phyloP scores from a whole-genome alignment of 2,113 vertebrate species.

The Datnioides undecimradiatus region DNA sequence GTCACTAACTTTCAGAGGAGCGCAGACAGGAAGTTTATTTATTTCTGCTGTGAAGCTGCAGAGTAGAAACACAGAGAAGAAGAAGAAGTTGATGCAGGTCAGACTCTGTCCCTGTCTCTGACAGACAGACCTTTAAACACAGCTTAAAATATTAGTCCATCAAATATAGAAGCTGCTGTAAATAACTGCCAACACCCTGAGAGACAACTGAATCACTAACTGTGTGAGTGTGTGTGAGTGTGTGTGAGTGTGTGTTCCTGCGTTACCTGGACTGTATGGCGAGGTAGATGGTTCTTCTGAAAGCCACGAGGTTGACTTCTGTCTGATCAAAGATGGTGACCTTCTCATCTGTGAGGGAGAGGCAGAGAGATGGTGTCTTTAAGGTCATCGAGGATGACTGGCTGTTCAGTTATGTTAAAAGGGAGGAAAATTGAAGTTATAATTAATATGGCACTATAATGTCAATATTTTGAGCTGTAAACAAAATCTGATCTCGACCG shows the following conservation, averaged over 20 bases:
- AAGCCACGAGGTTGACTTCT: conserved; percentile 97
- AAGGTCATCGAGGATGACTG: background rate
- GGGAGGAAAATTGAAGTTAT: background rate
- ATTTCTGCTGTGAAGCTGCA: no score
- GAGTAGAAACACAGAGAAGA: no score
- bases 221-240: conserved; percentile 55
- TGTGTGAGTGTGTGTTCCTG: background rate
- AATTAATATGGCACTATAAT: background rate
- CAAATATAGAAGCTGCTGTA: conserved; percentile 60
- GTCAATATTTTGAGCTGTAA: no score
- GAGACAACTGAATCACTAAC: conserved; percentile 42
- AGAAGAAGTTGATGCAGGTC: no score
- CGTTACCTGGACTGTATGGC: conserved; percentile 97
- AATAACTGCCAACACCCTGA: conserved; percentile 50
- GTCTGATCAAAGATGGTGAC: conserved; percentile 97
- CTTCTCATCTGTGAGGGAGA: conserved; percentile 84
- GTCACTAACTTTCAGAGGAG: no score
- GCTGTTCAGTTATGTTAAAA: background rate
- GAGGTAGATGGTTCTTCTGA: conserved; percentile 98
- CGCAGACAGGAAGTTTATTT: no score
- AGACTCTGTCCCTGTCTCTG: no score
- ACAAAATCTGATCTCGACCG: no score
- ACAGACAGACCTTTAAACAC: background rate
- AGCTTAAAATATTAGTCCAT: conserved; percentile 59
- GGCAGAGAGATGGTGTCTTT: background rate